A percentile compares a stretch with the other conserved stretches of the same genome.
phyloP scores from a whole-genome alignment of 1,140 invertebrate species.

The Hyphantria cunea region DNA sequence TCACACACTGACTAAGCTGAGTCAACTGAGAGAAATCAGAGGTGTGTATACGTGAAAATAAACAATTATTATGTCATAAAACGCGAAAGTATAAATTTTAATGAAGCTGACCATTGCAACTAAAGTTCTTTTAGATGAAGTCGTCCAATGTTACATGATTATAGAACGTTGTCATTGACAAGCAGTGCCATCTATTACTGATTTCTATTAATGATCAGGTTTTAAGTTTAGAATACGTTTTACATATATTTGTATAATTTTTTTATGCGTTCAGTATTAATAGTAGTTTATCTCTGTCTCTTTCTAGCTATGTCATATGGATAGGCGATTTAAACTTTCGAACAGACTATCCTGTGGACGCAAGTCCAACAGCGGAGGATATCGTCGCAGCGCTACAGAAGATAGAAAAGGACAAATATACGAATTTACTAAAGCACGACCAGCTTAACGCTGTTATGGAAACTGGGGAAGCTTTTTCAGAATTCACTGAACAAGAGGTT shows the following conservation, averaged over 20 bases:
- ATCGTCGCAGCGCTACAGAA: constrained; percentile 85
- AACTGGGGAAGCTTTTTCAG: constrained; percentile 89
- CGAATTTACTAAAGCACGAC: constrained; percentile 86
- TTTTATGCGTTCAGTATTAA: not conserved
- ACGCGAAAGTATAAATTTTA: too few species aligned
- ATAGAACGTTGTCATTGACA: too few species aligned
- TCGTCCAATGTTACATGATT: too few species aligned
- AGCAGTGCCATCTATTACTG: too few species aligned
- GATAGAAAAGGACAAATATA: constrained; percentile 80
- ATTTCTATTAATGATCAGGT: too few species aligned
- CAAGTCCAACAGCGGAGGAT: constrained; percentile 84
- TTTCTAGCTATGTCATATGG: constrained; percentile 94
- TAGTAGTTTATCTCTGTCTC: constrained; percentile 7
- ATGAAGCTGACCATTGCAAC: too few species aligned
- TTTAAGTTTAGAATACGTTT: too few species aligned
- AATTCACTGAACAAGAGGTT: constrained; percentile 88
- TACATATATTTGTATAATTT: not conserved
- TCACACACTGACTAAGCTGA: too few species aligned
- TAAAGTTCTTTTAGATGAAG: too few species aligned
- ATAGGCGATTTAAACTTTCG: constrained; percentile 97
- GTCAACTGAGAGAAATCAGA: too few species aligned
- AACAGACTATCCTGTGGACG: constrained; percentile 83
- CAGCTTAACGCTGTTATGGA: constrained; percentile 87
- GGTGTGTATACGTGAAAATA: too few species aligned
- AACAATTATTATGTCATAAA: too few species aligned